phyloP scores from a whole-genome alignment of 2,888 invertebrate genomes.

The Phrixothrix hirtus region DNA sequence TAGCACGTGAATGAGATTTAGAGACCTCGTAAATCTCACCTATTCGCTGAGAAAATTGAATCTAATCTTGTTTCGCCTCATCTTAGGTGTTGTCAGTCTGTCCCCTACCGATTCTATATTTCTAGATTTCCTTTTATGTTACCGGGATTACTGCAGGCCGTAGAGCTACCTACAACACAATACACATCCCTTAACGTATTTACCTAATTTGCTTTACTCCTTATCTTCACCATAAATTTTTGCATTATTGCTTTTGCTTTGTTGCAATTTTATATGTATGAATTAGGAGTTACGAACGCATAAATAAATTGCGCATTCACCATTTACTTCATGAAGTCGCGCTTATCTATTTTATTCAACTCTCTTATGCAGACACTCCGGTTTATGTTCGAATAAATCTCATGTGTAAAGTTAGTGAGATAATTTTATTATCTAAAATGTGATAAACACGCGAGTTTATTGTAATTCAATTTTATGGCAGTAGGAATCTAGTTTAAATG shows the following conservation, averaged over 20 bases:
- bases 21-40: constrained; percentile 30
- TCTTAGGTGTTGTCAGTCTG: constrained; percentile 26
- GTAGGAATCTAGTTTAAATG: no score
- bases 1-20: constrained; percentile 25
- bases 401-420: no score
- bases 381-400: no score
- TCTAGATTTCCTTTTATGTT: constrained; percentile 29
- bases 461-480: no score
- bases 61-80: constrained; percentile 33
- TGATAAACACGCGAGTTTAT: no score
- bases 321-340: no score
- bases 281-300: no score
- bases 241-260: not conserved
- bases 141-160: constrained; percentile 25
- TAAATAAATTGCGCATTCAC: no score
- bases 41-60: constrained; percentile 34
- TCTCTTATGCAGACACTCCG: no score
- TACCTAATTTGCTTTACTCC: constrained; percentile 11
- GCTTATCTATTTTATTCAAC: no score
- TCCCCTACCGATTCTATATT: constrained; percentile 26
- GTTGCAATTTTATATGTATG: not conserved
- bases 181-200: constrained; percentile 24
- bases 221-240: not conserved
- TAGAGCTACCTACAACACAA: constrained; percentile 15
- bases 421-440: no score